Evolutionary conservation across 2,797 vertebrate species (phyloP).

Genomic region (Danionella dracula): DNA sequence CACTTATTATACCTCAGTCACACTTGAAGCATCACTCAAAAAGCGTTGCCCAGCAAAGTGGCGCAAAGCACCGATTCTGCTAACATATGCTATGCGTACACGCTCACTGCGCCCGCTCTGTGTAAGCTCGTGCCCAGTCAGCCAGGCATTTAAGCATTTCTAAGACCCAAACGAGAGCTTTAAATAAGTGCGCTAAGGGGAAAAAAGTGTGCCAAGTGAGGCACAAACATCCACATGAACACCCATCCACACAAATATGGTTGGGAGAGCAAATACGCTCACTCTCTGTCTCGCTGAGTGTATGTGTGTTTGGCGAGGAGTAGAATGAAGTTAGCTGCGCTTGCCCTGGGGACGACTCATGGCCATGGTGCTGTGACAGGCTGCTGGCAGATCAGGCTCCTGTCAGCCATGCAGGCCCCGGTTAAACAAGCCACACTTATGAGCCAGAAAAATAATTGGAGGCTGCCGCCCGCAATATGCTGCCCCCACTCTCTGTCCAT

Average conservation of each 20-base stretch:
- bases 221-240: conserved; percentile 31
- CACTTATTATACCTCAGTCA: conserved; percentile 52
- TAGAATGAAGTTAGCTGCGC: conserved; percentile 46
- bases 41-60: conserved; percentile 49
- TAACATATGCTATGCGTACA: conserved; percentile 47
- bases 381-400: conserved; percentile 66
- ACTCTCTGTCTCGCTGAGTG: conserved; percentile 18
- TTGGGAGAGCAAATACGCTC: conserved; percentile 33
- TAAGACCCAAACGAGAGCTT: conserved; percentile 38
- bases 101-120: conserved; percentile 36
- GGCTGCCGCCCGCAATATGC: conserved; percentile 61
- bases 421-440: conserved; percentile 72
- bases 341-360: conserved; percentile 49
- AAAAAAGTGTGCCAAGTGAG: conserved; percentile 13
- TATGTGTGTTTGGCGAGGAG: conserved; percentile 34
- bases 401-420: conserved; percentile 64
- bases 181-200: conserved; percentile 23
- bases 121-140: conserved; percentile 26
- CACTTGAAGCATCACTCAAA: conserved; percentile 34
- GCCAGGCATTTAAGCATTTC: conserved; percentile 38
- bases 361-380: conserved; percentile 57
- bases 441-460: conserved; percentile 77
- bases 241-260: conserved; percentile 34
- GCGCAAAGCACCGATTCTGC: conserved; percentile 42
- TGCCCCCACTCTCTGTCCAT: conserved; percentile 59